Percentiles rank a stretch among this genome's conserved stretches.
Conservation (phyloP, 2,113 vertebrate genomes). For the Xenopus borealis region DNA sequence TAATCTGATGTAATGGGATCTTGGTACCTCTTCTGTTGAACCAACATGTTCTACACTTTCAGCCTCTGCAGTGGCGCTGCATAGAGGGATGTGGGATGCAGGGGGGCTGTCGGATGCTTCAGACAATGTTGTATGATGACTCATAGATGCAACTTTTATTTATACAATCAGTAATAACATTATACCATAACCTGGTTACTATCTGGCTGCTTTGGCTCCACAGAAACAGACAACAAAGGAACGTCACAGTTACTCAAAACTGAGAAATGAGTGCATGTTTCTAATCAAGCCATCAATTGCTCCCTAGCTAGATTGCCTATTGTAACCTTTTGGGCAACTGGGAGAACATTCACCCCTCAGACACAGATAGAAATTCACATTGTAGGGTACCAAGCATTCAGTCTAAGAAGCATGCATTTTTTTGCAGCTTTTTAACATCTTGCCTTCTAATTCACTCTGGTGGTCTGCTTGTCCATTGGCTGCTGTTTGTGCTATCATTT, state of each 20-base stretch:
- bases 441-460: conserved; percentile 31
- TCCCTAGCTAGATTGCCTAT: no score
- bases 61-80: not conserved
- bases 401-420: conserved; percentile 32
- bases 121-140: not conserved
- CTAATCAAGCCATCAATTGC: no score
- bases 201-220: conserved; percentile 49
- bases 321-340: no score
- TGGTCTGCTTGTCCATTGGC: conserved; percentile 36
- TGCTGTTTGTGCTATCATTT: conserved; percentile 36
- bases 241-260: not conserved
- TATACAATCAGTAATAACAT: conserved; percentile 12
- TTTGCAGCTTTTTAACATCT: conserved; percentile 31
- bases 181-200: conserved; percentile 10
- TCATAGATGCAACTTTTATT: conserved; percentile 25
- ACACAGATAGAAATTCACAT: not conserved
- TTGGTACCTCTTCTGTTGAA: no score
- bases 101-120: no score
- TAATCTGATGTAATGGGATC: no score
- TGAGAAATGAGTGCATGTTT: not conserved
- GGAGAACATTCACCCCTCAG: no score
- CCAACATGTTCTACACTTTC: no score
- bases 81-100: no score
- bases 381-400: not conserved
- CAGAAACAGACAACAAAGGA: not conserved